Evolutionary conservation across 35 echinoderm and acorn worm genomes (phyloP).

Genomic region (Ophioderma brevispina): DNA sequence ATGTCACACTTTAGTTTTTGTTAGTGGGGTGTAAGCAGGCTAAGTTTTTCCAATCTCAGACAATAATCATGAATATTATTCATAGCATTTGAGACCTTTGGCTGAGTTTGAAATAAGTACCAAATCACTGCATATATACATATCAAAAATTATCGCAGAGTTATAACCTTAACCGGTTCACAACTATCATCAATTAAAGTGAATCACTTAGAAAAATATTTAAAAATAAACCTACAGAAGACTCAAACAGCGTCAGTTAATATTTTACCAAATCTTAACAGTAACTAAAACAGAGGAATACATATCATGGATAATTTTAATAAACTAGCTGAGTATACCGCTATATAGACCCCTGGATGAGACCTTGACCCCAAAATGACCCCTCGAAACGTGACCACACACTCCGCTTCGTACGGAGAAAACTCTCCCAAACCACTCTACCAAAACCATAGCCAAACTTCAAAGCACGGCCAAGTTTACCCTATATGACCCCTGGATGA

Average conservation of each 20-base stretch:
- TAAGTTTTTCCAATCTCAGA: not conserved
- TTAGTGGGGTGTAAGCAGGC: not conserved
- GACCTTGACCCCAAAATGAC: no score
- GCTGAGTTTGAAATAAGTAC: not conserved
- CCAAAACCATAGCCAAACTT: no score
- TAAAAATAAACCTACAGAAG: not conserved
- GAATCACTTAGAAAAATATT: not conserved
- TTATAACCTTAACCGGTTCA: not conserved
- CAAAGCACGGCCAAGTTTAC: no score
- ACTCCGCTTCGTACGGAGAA: no score
- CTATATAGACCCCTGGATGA: no score
- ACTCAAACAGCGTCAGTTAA: not conserved
- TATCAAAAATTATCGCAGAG: not conserved
- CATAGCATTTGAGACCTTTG: not conserved
- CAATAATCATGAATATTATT: not conserved
- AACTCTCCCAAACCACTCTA: no score
- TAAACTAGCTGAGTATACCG: no score
- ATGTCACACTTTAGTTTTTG: not conserved
- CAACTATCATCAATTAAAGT: not conserved
- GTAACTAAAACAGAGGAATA: not conserved
- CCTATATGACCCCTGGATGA: no score
- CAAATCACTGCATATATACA: constrained; percentile 4
- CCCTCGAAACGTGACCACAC: no score
- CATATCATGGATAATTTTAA: not conserved
- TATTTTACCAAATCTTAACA: not conserved